A percentile compares a stretch with the other conserved stretches of the same genome.
Evolutionary conservation across 2,888 invertebrate species (phyloP).

Genomic region (Coelopa pilipes): DNA sequence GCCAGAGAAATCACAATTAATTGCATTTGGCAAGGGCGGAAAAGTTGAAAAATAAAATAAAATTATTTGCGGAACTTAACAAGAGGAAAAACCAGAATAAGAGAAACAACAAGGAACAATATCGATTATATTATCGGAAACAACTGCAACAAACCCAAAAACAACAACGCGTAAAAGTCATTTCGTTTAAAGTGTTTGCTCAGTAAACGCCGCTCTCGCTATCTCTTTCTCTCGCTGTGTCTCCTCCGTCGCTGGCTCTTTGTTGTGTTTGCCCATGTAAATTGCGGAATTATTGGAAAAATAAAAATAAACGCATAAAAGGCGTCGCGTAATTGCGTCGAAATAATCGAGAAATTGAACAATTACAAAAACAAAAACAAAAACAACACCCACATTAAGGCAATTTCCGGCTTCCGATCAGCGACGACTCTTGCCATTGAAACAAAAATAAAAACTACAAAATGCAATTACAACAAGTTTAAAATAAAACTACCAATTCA

Average conservation of each 20-base stretch:
- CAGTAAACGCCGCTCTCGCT: too few species aligned
- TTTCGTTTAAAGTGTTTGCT: too few species aligned
- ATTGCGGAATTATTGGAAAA: constrained; percentile 11
- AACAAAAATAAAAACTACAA: constrained; percentile 25
- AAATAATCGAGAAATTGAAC: too few species aligned
- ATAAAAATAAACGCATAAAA: constrained; percentile 23
- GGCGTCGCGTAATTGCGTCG: too few species aligned
- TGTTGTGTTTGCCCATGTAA: too few species aligned
- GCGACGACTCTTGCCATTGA: constrained; percentile 27
- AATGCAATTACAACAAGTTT: too few species aligned
- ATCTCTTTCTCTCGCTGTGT: too few species aligned
- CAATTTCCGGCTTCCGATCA: constrained; percentile 59
- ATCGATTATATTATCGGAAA: background rate
- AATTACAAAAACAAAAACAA: constrained; percentile 32
- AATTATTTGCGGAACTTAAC: constrained; percentile 17
- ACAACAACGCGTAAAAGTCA: background rate
- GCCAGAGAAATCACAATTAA: constrained; percentile 52
- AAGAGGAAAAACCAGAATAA: constrained; percentile 20
- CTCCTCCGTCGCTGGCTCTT: too few species aligned
- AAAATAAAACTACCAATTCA: too few species aligned
- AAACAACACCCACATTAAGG: constrained; percentile 39
- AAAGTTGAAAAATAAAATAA: constrained; percentile 42
- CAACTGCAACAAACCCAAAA: background rate
- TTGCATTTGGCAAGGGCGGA: constrained; percentile 56
- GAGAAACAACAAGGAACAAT: constrained; percentile 18